phyloP scores from a whole-genome alignment of 2,113 vertebrate genomes.

The Acrocephalus arundinaceus region DNA sequence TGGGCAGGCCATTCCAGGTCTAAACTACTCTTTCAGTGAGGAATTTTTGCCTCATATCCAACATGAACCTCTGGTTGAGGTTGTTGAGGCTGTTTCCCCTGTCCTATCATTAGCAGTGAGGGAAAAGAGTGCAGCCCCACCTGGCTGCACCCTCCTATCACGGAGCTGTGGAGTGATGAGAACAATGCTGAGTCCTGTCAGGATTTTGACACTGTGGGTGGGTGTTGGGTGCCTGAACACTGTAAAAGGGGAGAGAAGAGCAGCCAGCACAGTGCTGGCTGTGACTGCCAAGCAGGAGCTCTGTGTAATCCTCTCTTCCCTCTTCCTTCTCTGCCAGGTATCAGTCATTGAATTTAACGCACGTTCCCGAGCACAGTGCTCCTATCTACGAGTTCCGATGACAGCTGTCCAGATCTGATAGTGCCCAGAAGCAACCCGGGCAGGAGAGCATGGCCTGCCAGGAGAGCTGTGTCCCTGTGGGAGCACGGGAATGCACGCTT shows the following conservation, averaged over 20 bases:
- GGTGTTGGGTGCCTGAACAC: not conserved
- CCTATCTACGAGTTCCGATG: constrained; percentile 99
- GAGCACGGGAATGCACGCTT: constrained; percentile 65
- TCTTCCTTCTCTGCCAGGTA: constrained; percentile 79
- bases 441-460: constrained; percentile 66
- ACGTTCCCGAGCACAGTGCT: constrained; percentile 91
- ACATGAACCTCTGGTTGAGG: not conserved
- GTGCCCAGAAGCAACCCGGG: constrained; percentile 64
- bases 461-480: constrained; percentile 71
- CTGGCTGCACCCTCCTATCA: not conserved
- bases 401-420: constrained; percentile 65
- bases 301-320: not conserved
- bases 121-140: not conserved
- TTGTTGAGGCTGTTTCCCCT: not conserved
- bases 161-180: not conserved
- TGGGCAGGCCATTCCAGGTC: not conserved
- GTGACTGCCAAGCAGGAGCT: not conserved
- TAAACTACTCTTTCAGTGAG: not conserved
- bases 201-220: not conserved
- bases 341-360: constrained; percentile 94
- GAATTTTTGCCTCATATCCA: not conserved
- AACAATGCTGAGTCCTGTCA: rapidly evolving
- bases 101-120: not conserved
- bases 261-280: not conserved
- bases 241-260: not conserved